These are phyloP conservation scores for Drosophila meridionalis DNA, from an alignment of 2,888 invertebrate genomes.

Conservation along the genomic window DNA sequence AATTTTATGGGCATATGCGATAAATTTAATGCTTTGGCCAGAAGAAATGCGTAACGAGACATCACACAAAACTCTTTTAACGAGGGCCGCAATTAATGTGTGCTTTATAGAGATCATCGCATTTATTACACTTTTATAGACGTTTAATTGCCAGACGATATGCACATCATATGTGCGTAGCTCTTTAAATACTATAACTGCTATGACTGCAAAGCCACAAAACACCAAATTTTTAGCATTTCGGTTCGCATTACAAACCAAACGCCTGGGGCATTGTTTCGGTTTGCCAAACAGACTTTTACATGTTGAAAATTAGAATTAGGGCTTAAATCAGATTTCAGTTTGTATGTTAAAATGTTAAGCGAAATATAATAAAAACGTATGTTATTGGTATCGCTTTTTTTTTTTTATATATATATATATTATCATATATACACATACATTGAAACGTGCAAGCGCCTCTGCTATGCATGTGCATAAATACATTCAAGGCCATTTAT, in stretches of 20 bases:
- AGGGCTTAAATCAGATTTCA: background rate
- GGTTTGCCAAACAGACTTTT: background rate
- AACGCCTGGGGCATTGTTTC: background rate
- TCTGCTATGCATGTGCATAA: too few relatives aligned
- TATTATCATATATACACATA: too few relatives aligned
- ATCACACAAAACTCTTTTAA: conserved; percentile 48
- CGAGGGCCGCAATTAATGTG: conserved; percentile 65
- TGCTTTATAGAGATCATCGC: conserved; percentile 35
- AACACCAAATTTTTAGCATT: background rate
- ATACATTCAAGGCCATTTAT: too few relatives aligned
- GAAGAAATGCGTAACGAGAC: conserved; percentile 35
- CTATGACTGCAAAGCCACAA: background rate
- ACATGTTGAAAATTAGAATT: background rate
- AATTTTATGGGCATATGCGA: conserved; percentile 64
- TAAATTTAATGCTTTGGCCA: conserved; percentile 64
- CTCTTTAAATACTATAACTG: background rate
- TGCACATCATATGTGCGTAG: conserved; percentile 1
- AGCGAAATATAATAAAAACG: too few relatives aligned
- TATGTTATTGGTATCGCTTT: too few relatives aligned
- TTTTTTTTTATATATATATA: too few relatives aligned
- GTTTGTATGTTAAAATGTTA: too few relatives aligned
- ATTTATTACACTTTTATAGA: conserved; percentile 33
- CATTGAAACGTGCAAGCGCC: too few relatives aligned
- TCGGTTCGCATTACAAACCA: background rate
- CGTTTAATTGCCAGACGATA: conserved; percentile 50